Conservation (phyloP, 2,797 vertebrate genomes). For the Acropternis orthonyx region DNA sequence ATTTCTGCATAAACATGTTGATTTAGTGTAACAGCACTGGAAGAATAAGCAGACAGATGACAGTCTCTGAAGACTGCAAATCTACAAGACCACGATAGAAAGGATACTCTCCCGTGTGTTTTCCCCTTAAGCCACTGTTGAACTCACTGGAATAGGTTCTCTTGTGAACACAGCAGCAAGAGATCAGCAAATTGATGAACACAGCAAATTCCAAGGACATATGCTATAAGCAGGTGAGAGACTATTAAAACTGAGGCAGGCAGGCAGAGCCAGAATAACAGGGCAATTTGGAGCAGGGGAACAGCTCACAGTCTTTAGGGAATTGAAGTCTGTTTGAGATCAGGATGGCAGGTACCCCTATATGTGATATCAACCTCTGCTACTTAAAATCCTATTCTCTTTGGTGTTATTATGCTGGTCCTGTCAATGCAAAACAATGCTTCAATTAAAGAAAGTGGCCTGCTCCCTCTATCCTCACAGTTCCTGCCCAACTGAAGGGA, state of each 20-base stretch:
- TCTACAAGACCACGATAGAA: not conserved
- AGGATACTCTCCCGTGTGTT: not conserved
- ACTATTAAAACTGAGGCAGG: not conserved
- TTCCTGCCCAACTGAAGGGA: not conserved
- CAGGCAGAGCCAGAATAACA: not conserved
- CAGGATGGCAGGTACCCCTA: not conserved
- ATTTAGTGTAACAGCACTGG: not conserved
- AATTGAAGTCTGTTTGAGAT: not conserved
- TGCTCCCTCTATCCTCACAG: not conserved
- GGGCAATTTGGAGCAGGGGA: not conserved
- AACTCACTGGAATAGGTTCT: not conserved
- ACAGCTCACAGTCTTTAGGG: not conserved
- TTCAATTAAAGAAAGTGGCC: not conserved
- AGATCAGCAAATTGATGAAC: not conserved
- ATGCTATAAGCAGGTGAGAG: not conserved
- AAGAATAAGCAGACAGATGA: not conserved
- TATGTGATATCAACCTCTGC: not conserved
- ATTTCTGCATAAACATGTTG: not conserved
- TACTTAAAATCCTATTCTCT: not conserved
- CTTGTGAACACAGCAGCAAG: not conserved
- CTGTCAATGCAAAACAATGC: not conserved
- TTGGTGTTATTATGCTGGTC: not conserved
- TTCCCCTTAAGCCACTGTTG: not conserved
- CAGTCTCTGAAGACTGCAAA: not conserved
- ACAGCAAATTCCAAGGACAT: not conserved